Evolutionary conservation across 2,113 vertebrate species (phyloP).

Genomic region (Lepisosteus oculatus): DNA sequence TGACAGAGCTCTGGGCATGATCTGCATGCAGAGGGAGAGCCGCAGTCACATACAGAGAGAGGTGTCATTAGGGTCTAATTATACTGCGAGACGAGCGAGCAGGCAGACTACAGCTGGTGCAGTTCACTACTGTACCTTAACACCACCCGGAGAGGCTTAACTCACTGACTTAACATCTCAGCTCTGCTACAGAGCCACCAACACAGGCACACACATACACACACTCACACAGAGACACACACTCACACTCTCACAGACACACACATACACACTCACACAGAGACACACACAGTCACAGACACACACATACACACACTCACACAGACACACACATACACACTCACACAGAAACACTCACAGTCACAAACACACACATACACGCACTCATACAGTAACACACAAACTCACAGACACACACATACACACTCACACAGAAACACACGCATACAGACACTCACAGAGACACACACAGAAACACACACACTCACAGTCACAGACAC

Average conservation of each 20-base stretch:
- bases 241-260: conserved; percentile 3
- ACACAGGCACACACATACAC: background rate
- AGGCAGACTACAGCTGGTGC: background rate
- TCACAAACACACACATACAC: conserved; percentile 34
- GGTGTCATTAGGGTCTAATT: no score
- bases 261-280: background rate
- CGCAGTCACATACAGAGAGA: no score
- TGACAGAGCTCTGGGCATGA: no score
- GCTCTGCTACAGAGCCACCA: background rate
- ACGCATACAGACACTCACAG: no score
- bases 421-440: no score
- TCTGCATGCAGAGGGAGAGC: no score
- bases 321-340: conserved; percentile 14
- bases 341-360: conserved; percentile 35
- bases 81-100: background rate
- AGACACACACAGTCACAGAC: conserved; percentile 7
- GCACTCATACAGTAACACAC: conserved; percentile 41
- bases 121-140: no score
- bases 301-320: conserved; percentile 13
- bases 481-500: conserved; percentile 1
- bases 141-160: no score
- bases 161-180: no score
- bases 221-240: background rate
- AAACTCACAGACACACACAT: conserved; percentile 34
- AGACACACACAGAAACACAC: no score